phyloP scores from a whole-genome alignment of 2,797 vertebrate species.

The Notolepis coatsorum region DNA sequence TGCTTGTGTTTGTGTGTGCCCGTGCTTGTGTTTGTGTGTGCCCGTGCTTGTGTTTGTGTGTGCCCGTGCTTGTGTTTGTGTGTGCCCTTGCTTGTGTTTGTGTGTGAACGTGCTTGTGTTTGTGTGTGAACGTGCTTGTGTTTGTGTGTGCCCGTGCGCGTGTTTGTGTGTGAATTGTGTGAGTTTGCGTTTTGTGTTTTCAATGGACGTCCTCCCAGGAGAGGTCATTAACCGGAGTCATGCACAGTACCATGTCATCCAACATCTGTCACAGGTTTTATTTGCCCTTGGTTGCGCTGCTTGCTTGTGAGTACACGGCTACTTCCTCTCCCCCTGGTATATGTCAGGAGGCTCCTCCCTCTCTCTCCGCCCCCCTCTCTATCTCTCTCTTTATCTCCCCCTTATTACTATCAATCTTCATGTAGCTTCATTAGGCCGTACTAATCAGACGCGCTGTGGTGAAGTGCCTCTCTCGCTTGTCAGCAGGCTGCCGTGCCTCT shows the following conservation, averaged over 20 bases:
- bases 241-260: slow-evolving; percentile 52
- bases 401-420: slow-evolving; percentile 64
- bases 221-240: slow-evolving; percentile 52
- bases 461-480: slow-evolving; percentile 41
- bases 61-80: too few species aligned
- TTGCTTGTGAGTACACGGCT: slow-evolving; percentile 25
- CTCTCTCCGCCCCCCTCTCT: slow-evolving; percentile 18
- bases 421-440: slow-evolving; percentile 59
- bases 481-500: slow-evolving; percentile 36
- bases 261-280: slow-evolving; percentile 46
- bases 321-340: slow-evolving; percentile 18
- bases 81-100: too few species aligned
- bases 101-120: too few species aligned
- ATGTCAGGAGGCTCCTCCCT: slow-evolving; percentile 26
- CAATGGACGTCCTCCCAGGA: slow-evolving; percentile 28
- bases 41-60: too few species aligned
- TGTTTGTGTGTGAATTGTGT: not conserved
- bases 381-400: slow-evolving; percentile 22
- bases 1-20: too few species aligned
- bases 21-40: too few species aligned
- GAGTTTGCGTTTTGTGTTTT: not conserved
- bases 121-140: too few species aligned
- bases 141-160: slow-evolving; percentile 8
- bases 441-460: slow-evolving; percentile 58
- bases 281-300: slow-evolving; percentile 24